Evolutionary conservation across 2,797 vertebrate genomes (phyloP), one percentile per base, ranked within the genome.

Genomic region (Hydrocynus forskahlii): DNA sequence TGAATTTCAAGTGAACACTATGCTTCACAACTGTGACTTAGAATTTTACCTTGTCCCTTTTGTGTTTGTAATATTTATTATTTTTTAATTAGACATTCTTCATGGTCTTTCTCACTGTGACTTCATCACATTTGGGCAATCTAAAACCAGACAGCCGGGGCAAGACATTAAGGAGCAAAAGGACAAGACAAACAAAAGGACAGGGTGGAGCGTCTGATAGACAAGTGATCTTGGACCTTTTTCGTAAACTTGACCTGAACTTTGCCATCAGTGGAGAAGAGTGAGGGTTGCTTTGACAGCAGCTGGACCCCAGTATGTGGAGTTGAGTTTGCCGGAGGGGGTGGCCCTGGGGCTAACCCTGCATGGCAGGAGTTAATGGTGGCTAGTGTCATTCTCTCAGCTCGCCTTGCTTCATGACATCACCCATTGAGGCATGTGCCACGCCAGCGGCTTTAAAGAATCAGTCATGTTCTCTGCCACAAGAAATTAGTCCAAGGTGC

Each of bases 321-420:
- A 76, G 62, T 75, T 82, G 86, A 87, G 73, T 75, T 82, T 81
- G 81, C 81, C 78, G 86, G 64, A 79, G 54, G 64, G 84, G 79
- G 68, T 82, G 7, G 6, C 45, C 55, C 62, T 6, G 81, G 79
- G 86, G 79, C 73, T 81, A 81, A 86, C 25, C 1, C 84, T 80
- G 81, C 85, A 82, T 85, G 86, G 87, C 89, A 90, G 84, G 86
- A 80, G 78, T 80, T 91, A 92, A 92, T 91, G 87, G 79, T 90
- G 82, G 1, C 35, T 57, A 35, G 85, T 92, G 90, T 92, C 91
- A 89, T 86, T 90, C 84, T 76, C 81, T 75, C 50, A 83, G n/a
- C 48, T 82, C 81, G 85, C 88, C 87, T 84, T 84, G 84, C 77
- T 86, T 85, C 78, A 90, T 93, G 92, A 93, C 91, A 92, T 93